A percentile compares a stretch with the other conserved stretches of the same genome.
phyloP scores from a whole-genome alignment of 2,888 invertebrate genomes.

The Cerastis rubricosa region DNA sequence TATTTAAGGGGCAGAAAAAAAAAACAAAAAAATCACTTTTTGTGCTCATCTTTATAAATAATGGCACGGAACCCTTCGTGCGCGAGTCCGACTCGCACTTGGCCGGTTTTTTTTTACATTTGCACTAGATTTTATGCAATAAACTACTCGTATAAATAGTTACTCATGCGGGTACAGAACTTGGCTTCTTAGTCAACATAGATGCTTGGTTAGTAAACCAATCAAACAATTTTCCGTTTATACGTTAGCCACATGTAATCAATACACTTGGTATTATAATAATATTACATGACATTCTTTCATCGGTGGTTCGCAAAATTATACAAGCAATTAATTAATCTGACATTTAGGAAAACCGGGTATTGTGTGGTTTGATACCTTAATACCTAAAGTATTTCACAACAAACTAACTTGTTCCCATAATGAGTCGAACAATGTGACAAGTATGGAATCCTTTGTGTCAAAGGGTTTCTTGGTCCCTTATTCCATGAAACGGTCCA shows the following conservation, averaged over 20 bases:
- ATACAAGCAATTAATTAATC: conserved; percentile 29
- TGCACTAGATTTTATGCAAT: background rate
- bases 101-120: too few species aligned
- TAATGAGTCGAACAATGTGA: conserved; percentile 57
- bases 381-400: conserved; percentile 51
- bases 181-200: background rate
- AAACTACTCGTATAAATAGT: background rate
- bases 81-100: too few species aligned
- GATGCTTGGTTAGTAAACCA: background rate
- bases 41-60: too few species aligned
- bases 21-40: too few species aligned
- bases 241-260: background rate
- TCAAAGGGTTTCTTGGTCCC: conserved; percentile 53
- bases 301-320: conserved; percentile 11
- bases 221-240: background rate
- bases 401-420: conserved; percentile 43
- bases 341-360: conserved; percentile 20
- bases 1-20: too few species aligned
- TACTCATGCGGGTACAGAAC: background rate
- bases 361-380: conserved; percentile 28
- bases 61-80: too few species aligned
- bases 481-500: conserved; percentile 47
- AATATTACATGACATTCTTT: background rate
- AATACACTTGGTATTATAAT: background rate
- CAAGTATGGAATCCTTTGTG: conserved; percentile 53